These are phyloP conservation scores for Synodontis membranacea DNA, from an alignment of 2,113 vertebrate species.

Conservation along the genomic window DNA sequence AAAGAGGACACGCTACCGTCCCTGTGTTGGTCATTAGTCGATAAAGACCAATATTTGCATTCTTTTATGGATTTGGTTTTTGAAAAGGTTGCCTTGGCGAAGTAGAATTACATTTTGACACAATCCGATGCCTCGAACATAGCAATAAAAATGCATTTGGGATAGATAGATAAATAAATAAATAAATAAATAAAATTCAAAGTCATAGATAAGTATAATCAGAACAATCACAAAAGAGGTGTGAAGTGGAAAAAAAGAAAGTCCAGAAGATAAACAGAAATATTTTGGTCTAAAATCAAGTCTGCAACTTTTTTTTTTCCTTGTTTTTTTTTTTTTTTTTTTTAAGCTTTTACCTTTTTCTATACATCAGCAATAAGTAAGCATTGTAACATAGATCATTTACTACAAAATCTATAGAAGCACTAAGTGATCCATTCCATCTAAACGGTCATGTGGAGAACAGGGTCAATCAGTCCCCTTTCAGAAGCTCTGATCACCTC, in stretches of 20 bases:
- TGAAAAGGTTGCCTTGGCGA: constrained; percentile 63
- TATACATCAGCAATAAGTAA: constrained; percentile 82
- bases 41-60: constrained; percentile 60
- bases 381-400: constrained; percentile 82
- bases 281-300: constrained; percentile 91
- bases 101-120: constrained; percentile 45
- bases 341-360: constrained; percentile 71
- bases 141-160: constrained; percentile 48
- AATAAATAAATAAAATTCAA: constrained; percentile 33
- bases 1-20: constrained; percentile 32
- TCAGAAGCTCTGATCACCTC: constrained; percentile 39
- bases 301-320: constrained; percentile 74
- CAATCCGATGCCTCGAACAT: constrained; percentile 50
- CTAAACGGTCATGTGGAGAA: constrained; percentile 76
- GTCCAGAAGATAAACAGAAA: constrained; percentile 75
- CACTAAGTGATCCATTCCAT: constrained; percentile 83
- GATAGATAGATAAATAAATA: constrained; percentile 48
- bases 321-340: constrained; percentile 72
- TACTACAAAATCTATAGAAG: constrained; percentile 84
- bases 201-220: constrained; percentile 20
- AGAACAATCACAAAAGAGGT: constrained; percentile 26
- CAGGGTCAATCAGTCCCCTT: constrained; percentile 49
- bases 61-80: constrained; percentile 67
- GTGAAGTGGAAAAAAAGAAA: constrained; percentile 31
- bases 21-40: constrained; percentile 47